Conservation (phyloP, 2,888 invertebrate species). For the Drosophila silvestris region DNA sequence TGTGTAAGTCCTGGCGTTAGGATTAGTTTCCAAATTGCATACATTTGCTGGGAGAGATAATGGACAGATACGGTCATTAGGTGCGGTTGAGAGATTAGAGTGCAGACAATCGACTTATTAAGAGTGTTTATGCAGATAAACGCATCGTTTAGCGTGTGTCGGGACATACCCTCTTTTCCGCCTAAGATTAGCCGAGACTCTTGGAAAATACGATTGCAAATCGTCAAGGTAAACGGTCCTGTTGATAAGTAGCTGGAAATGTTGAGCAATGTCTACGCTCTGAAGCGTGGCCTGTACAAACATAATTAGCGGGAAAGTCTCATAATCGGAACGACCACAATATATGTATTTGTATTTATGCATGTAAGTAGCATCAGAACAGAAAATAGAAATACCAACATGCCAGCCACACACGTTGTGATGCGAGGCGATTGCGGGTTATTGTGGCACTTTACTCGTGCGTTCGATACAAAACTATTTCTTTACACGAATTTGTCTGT, state of each 20-base stretch:
- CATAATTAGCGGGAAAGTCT: slow-evolving; percentile 70
- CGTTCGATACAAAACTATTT: slow-evolving; percentile 52
- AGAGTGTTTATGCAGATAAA: slow-evolving; percentile 83
- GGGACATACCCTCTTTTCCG: slow-evolving; percentile 83
- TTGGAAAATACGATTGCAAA: slow-evolving; percentile 65
- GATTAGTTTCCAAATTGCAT: slow-evolving; percentile 66
- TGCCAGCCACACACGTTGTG: slow-evolving; percentile 68
- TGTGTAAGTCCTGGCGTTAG: slow-evolving; percentile 78
- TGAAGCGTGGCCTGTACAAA: slow-evolving; percentile 58
- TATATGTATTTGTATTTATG: background rate
- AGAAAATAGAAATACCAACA: slow-evolving; percentile 63
- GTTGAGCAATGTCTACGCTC: slow-evolving; percentile 45
- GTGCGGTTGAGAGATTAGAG: slow-evolving; percentile 65
- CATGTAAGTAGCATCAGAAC: slow-evolving; percentile 17
- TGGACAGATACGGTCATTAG: slow-evolving; percentile 69
- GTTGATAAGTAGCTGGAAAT: slow-evolving; percentile 57
- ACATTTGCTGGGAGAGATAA: slow-evolving; percentile 67
- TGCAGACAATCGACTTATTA: slow-evolving; percentile 80
- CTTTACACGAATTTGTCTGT: slow-evolving; percentile 66
- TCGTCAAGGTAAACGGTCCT: slow-evolving; percentile 19
- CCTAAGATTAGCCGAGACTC: slow-evolving; percentile 66
- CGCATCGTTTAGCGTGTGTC: slow-evolving; percentile 82
- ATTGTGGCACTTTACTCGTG: slow-evolving; percentile 53
- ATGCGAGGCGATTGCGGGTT: slow-evolving; percentile 33
- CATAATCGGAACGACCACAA: slow-evolving; percentile 43